These are phyloP conservation scores for Drosophila asahinai DNA, from an alignment of 1,140 invertebrate genomes.

Conservation along the genomic window DNA sequence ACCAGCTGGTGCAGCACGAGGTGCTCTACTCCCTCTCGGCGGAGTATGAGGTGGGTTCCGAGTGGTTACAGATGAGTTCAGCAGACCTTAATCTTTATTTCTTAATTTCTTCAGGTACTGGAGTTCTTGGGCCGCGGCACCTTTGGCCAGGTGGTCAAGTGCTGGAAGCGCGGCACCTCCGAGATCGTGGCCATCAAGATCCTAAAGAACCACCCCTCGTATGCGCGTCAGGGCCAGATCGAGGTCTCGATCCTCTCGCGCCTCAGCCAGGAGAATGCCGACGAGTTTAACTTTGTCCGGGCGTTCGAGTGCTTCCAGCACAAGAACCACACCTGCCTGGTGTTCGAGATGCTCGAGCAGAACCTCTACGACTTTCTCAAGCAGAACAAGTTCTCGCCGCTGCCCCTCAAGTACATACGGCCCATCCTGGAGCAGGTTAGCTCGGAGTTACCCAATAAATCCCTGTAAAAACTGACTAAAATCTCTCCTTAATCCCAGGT, in stretches of 20 bases:
- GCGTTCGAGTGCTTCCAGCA: conserved; percentile 99
- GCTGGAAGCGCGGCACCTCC: conserved; percentile 99
- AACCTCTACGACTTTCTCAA: conserved; percentile 99
- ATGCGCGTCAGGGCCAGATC: conserved; percentile 99
- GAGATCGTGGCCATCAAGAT: conserved; percentile 99
- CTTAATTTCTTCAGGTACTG: conserved; percentile 88
- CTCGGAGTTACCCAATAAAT: background rate
- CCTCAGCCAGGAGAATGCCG: conserved; percentile 99
- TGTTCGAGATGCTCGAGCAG: conserved; percentile 99
- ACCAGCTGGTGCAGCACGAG: conserved; percentile 99
- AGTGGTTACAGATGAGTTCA: no score
- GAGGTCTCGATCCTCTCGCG: conserved; percentile 99
- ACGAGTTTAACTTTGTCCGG: conserved; percentile 99
- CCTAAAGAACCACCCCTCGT: conserved; percentile 99
- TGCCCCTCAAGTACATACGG: conserved; percentile 98
- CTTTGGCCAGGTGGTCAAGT: conserved; percentile 99
- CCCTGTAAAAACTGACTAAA: background rate
- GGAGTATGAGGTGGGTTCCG: conserved; percentile 91
- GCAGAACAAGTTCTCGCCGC: conserved; percentile 99
- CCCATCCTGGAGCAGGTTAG: conserved; percentile 98
- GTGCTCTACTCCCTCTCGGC: conserved; percentile 97
- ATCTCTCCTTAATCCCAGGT: conserved; percentile 46
- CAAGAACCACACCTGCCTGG: conserved; percentile 99
- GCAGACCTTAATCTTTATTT: background rate
- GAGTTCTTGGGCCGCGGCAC: conserved; percentile 99